These are phyloP conservation scores for Physella acuta DNA, from an alignment of 1,140 invertebrate genomes.

Conservation along the genomic window DNA sequence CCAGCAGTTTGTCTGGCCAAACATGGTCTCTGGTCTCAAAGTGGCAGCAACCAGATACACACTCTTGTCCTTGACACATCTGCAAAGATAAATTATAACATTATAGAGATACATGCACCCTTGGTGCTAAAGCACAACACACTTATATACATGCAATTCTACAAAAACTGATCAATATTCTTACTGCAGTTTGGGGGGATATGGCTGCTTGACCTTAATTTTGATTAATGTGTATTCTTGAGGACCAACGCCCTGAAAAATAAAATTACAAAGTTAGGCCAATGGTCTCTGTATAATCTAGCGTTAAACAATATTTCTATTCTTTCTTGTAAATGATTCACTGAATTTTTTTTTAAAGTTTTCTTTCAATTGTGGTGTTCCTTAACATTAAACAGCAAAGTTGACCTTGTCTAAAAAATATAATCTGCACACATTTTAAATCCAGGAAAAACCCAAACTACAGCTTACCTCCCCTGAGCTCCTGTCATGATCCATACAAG, in stretches of 20 bases:
- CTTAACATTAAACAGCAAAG: no score
- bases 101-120: no score
- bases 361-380: no score
- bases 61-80: slow-evolving; percentile 35
- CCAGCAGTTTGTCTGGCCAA: slow-evolving; percentile 99
- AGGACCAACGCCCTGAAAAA: slow-evolving; percentile 80
- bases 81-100: slow-evolving; percentile 24
- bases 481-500: slow-evolving; percentile 99
- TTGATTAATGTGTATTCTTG: slow-evolving; percentile 98
- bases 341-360: no score
- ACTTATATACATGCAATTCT: neutral
- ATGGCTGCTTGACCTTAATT: slow-evolving; percentile 78
- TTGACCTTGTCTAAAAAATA: no score
- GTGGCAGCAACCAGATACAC: slow-evolving; percentile 96
- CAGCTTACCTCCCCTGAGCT: slow-evolving; percentile 88
- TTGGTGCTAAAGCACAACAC: no score
- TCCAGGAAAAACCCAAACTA: neutral
- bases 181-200: slow-evolving; percentile 70
- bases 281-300: no score
- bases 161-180: slow-evolving; percentile 7
- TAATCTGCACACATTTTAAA: neutral
- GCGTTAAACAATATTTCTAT: no score
- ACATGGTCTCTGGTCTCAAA: slow-evolving; percentile 98
- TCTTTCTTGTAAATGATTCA: no score
- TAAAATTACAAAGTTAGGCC: no score